Conservation (phyloP, 1,140 invertebrate genomes). For the Nasonia giraulti region DNA sequence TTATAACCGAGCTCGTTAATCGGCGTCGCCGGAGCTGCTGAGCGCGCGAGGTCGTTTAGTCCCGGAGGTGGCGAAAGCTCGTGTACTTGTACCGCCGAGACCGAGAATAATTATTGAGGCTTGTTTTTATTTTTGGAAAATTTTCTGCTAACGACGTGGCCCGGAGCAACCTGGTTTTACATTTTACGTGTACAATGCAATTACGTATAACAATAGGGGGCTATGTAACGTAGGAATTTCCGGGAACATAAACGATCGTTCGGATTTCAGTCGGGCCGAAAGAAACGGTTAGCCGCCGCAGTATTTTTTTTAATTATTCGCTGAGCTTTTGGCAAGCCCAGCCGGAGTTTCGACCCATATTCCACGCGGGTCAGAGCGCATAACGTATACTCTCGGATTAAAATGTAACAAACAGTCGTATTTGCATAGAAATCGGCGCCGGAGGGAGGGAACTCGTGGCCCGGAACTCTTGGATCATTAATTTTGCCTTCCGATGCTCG, state of each 20-base stretch:
- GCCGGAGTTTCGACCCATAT: conserved; percentile 10
- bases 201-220: neutral
- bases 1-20: conserved; percentile 47
- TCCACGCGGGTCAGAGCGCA: neutral
- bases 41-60: neutral
- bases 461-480: neutral
- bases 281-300: neutral
- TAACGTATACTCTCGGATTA: neutral
- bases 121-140: neutral
- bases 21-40: neutral
- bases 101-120: conserved; percentile 11
- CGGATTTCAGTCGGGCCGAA: neutral
- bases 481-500: neutral
- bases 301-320: conserved; percentile 6
- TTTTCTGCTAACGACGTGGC: no score
- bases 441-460: neutral
- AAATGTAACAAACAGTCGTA: conserved; percentile 1
- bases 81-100: neutral
- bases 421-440: conserved; percentile 22
- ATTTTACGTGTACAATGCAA: no score
- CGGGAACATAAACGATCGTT: no score
- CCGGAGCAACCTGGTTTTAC: no score
- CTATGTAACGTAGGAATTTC: neutral
- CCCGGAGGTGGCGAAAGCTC: conserved; percentile 6
- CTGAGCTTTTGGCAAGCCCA: neutral